These are phyloP conservation scores for Psix sp. DNA, from an alignment of 1,140 invertebrate species.

Conservation along the genomic window DNA sequence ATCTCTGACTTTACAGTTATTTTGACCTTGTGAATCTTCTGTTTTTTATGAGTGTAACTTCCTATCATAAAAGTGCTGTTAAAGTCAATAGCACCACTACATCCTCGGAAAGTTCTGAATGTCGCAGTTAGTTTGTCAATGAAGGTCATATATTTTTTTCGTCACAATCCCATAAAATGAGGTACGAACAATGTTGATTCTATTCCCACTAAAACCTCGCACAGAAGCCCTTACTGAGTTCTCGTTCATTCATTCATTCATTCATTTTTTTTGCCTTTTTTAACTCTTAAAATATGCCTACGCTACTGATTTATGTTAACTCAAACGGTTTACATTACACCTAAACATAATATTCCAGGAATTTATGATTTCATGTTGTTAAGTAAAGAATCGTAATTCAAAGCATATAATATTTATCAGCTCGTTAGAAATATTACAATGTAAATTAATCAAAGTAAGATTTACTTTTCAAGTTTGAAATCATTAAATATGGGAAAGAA, in stretches of 20 bases:
- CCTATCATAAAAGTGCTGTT: slow-evolving; percentile 65
- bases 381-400: background rate
- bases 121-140: slow-evolving; percentile 27
- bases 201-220: slow-evolving; percentile 52
- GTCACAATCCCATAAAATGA: slow-evolving; percentile 40
- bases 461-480: no score
- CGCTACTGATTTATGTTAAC: slow-evolving; percentile 54
- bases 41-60: slow-evolving; percentile 66
- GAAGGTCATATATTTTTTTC: slow-evolving; percentile 59
- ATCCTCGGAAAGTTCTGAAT: slow-evolving; percentile 64
- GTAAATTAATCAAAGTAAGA: no score
- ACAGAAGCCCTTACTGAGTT: slow-evolving; percentile 42
- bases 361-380: slow-evolving; percentile 7
- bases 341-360: slow-evolving; percentile 22
- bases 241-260: no score
- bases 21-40: slow-evolving; percentile 66
- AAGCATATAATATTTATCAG: no score
- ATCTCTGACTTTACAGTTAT: slow-evolving; percentile 22
- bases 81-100: slow-evolving; percentile 65
- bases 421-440: no score
- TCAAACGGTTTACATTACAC: slow-evolving; percentile 23
- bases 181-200: slow-evolving; percentile 64
- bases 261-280: slow-evolving; percentile 26
- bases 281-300: slow-evolving; percentile 43
- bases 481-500: no score